A percentile compares a stretch with the other conserved stretches of the same genome.
Conservation (phyloP, 2,797 vertebrate genomes). For the Falco novaeseelandiae region DNA sequence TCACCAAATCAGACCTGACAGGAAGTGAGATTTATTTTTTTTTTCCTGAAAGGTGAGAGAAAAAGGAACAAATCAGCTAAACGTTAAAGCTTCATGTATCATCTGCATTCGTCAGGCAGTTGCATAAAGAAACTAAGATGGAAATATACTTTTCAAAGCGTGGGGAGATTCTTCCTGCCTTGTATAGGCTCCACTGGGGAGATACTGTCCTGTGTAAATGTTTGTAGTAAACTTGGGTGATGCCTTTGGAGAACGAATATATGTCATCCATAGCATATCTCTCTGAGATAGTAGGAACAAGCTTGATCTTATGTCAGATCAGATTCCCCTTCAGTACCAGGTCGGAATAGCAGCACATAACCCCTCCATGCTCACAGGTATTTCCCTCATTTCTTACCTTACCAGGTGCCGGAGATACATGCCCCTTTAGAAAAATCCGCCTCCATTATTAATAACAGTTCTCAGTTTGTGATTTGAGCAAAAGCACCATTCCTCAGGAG, state of each 20-base stretch:
- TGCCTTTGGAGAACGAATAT: background rate
- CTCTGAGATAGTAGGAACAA: background rate
- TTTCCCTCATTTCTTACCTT: background rate
- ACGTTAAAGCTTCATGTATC: background rate
- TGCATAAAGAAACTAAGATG: background rate
- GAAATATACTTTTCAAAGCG: background rate
- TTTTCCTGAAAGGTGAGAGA: background rate
- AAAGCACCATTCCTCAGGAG: background rate
- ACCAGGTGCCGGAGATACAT: background rate
- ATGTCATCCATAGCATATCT: accelerated
- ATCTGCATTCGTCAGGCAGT: background rate
- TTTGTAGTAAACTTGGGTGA: background rate
- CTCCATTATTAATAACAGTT: background rate
- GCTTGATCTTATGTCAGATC: background rate
- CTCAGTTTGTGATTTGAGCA: background rate
- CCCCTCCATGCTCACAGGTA: background rate
- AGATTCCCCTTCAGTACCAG: background rate
- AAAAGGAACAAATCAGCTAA: background rate
- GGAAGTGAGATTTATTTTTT: background rate
- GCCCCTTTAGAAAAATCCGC: background rate
- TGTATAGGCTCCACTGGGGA: background rate
- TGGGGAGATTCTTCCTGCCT: background rate
- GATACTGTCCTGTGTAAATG: background rate
- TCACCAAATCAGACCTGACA: background rate
- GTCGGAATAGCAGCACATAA: background rate